These are phyloP conservation scores for Sarotherodon lohbergeri DNA, from an alignment of 2,113 vertebrate genomes.

Conservation along the genomic window DNA sequence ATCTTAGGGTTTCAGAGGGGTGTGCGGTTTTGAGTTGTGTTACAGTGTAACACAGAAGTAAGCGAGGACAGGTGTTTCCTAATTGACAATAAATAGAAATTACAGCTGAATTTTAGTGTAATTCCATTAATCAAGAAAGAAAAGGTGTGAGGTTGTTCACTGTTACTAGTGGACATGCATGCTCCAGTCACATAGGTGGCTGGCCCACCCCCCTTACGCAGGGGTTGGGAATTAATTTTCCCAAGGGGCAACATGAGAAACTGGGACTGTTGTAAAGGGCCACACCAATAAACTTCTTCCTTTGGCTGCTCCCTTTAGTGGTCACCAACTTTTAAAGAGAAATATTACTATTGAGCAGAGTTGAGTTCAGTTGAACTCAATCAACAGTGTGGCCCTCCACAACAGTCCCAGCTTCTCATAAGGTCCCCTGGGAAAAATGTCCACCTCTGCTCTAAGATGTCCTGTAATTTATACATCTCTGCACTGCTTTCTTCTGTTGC, in stretches of 20 bases:
- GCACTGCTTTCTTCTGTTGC: too few species aligned
- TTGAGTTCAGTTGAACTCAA: too few species aligned
- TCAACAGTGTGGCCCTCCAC: too few species aligned
- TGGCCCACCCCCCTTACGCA: not conserved
- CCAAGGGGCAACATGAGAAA: not conserved
- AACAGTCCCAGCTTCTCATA: too few species aligned
- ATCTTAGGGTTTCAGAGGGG: not conserved
- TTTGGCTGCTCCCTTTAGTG: not conserved
- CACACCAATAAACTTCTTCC: not conserved
- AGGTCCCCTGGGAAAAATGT: too few species aligned
- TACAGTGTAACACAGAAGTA: not conserved
- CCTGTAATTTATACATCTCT: too few species aligned
- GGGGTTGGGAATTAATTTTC: not conserved
- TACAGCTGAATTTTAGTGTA: not conserved
- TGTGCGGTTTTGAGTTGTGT: not conserved
- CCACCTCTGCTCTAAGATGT: too few species aligned
- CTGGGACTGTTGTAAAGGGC: not conserved
- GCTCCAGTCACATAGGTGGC: not conserved
- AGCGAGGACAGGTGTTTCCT: not conserved
- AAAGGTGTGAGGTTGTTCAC: not conserved
- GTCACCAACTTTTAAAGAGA: too few species aligned
- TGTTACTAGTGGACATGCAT: not conserved
- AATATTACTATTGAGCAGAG: too few species aligned
- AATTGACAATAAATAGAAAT: not conserved
- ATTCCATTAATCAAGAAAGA: not conserved